Evolutionary conservation across 30 jellyfish, hydroid and myxozoan species (phyloP), one percentile per base, ranked within the genome.

Genomic region (Clytia hemisphaerica): DNA sequence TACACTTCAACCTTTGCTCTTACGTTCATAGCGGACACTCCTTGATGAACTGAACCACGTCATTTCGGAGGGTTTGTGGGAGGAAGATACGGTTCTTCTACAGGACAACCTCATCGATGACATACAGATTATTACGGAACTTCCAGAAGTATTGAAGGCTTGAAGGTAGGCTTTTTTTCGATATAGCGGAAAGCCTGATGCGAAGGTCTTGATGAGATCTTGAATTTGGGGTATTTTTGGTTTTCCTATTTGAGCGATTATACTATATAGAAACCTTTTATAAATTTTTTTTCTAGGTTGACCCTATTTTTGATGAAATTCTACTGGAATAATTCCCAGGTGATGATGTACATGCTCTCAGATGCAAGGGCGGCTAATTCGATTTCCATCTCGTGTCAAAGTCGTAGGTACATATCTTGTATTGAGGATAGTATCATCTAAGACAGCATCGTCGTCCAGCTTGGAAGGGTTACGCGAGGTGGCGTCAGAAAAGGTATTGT

Each of bases 111-210:
- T 7, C n/a, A n/a, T 10, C 53, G 15, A 40, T n/a, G 15, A 40
- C n/a, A 40, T 7, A 7, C 53, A n/a, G n/a, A n/a, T n/a, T n/a
- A n/a, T n/a, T n/a, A n/a, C n/a, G n/a, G n/a, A n/a, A n/a, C n/a
- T 40, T 40, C 53, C 15, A 40, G n/a, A 22, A 22, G 66, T 51
- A 10, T 51, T 16, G 66, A 51, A 51, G 66, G 66, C 66, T 16
- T 16, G 66, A 51, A 51, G 30, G 66, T 29, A 58, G 60, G 16
- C 16, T 9, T 9, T 58, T 10, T 58, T 28, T 21, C 60, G 16
- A 7, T 15, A n/a, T n/a, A 10, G 61, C 26, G 77, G 77, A 15
- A 64, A 64, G 7, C 77, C 77, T 33, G 75, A 10, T 40, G 22
- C 75, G 30, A 68, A 45, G 25, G 32, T 24, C 36, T 18, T 16